Base-by-base conservation (phyloP, 1,140 invertebrate species). In the Dufourea novaeangliae region DNA sequence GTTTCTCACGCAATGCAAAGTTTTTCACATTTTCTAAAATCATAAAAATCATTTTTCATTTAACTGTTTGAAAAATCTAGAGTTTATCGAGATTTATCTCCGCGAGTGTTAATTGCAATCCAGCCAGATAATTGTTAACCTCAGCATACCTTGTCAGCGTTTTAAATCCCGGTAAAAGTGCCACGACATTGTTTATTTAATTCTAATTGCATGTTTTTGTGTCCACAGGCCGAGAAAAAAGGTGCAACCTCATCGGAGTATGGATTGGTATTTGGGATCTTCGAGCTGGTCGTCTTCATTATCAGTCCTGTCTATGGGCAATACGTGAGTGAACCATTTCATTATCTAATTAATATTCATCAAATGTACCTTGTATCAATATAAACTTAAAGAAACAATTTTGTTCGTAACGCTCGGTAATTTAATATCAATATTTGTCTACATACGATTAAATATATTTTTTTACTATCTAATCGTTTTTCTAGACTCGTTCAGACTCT, bases 251-350 rank as follows among this genome's bases (percentile, higher is more conserved):
- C 97, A 0, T 96, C 97, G 25, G 96, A 98, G 85, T 97, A 97
- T 93, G 98, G 98, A 3, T 93, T 98, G 56, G 97, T 99, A 0
- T 98, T 98, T 91, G 97, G 97, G 1, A 93, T 97, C 37, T 99
- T 98, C 92, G 97, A 99, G 89, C 92, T 99, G n/a, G 95, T 97
- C 1, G 97, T 98, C 32, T 98, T 98, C 89, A 87, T 98, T 12
- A 94, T 97, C 50, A 97, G 97, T 84, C 98, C 97, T 0, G 82
- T 98, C 20, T 98, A 98, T 91, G 98, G 98, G 63, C 95, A 96
- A 87, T 95, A 97, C 91, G 95, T 96, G 88, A 93, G 93, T 93
- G 32, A 68, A 29, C n/a, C n/a, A n/a, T n/a, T n/a, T n/a, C n/a
- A 75, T 54, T 39, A 79, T 70, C n/a, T 54, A 41, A 67, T n/a